phyloP scores from a whole-genome alignment of 2,888 invertebrate species.

The Tiphia femorata region DNA sequence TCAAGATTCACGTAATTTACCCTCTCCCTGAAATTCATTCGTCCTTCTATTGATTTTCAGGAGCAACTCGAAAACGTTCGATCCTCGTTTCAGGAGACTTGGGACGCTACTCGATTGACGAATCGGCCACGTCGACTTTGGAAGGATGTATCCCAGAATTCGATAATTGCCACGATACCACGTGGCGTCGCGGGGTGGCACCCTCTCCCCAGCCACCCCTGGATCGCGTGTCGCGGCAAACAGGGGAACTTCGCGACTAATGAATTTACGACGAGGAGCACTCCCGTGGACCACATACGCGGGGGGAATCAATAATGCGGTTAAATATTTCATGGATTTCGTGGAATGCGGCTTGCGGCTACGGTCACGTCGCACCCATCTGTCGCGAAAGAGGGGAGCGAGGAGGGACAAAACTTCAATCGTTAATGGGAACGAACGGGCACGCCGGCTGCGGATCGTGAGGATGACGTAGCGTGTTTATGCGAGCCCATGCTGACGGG shows the following conservation, averaged over 20 bases:
- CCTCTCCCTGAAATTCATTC: too few species aligned
- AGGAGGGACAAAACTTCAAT: slow-evolving; percentile 60
- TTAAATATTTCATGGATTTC: slow-evolving; percentile 65
- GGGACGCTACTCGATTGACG: too few species aligned
- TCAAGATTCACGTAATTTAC: too few species aligned
- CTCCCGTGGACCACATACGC: slow-evolving; percentile 50
- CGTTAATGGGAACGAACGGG: slow-evolving; percentile 62
- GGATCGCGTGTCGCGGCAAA: slow-evolving; percentile 40
- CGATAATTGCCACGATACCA: slow-evolving; percentile 46
- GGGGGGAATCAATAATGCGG: slow-evolving; percentile 62
- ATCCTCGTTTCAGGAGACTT: too few species aligned
- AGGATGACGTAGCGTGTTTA: slow-evolving; percentile 48
- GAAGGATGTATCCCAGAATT: slow-evolving; percentile 47
- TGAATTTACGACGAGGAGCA: slow-evolving; percentile 56
- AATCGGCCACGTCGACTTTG: slow-evolving; percentile 14
- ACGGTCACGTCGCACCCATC: slow-evolving; percentile 63
- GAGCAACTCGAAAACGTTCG: too few species aligned
- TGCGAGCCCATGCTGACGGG: slow-evolving; percentile 40
- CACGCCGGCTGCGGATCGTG: slow-evolving; percentile 38
- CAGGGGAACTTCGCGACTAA: slow-evolving; percentile 48
- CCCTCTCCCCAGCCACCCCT: too few species aligned
- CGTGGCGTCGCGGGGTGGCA: too few species aligned
- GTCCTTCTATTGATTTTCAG: too few species aligned
- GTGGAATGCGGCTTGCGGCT: slow-evolving; percentile 55
- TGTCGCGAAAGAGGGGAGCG: slow-evolving; percentile 64